These are phyloP conservation scores for Eutrigla gurnardus DNA, from an alignment of 2,797 vertebrate species.

Conservation along the genomic window DNA sequence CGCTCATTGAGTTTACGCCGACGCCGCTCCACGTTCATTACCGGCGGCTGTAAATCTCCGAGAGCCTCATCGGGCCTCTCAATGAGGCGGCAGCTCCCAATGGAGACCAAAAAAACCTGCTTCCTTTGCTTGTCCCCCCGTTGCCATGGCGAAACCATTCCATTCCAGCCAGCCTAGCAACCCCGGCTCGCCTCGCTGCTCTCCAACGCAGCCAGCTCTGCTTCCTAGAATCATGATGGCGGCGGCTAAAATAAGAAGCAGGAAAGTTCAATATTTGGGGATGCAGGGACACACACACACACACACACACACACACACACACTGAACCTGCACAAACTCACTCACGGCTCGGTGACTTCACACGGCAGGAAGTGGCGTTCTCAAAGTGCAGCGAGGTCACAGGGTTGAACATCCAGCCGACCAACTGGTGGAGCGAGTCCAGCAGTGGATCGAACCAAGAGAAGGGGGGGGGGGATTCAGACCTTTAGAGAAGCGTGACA, in stretches of 20 bases:
- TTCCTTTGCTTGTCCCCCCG: slow-evolving; percentile 60
- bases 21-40: slow-evolving; percentile 37
- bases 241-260: slow-evolving; percentile 48
- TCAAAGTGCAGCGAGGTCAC: slow-evolving; percentile 55
- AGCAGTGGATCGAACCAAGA: slow-evolving; percentile 69
- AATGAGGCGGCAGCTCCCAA: slow-evolving; percentile 57
- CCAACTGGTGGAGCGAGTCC: slow-evolving; percentile 59
- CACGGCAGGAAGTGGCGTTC: slow-evolving; percentile 30
- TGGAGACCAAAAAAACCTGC: slow-evolving; percentile 30
- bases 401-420: slow-evolving; percentile 45
- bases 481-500: slow-evolving; percentile 31
- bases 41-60: slow-evolving; percentile 40
- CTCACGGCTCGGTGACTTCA: slow-evolving; percentile 20
- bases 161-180: slow-evolving; percentile 81
- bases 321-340: slow-evolving; percentile 27
- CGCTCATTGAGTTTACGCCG: neutral
- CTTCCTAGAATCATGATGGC: slow-evolving; percentile 53
- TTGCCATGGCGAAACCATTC: slow-evolving; percentile 83
- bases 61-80: slow-evolving; percentile 45
- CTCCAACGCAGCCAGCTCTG: slow-evolving; percentile 35
- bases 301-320: slow-evolving; percentile 1
- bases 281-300: slow-evolving; percentile 45
- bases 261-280: slow-evolving; percentile 80
- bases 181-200: slow-evolving; percentile 64
- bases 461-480: slow-evolving; percentile 55